Conservation (phyloP, 2,888 invertebrate genomes). For the Mayetiola destructor region DNA sequence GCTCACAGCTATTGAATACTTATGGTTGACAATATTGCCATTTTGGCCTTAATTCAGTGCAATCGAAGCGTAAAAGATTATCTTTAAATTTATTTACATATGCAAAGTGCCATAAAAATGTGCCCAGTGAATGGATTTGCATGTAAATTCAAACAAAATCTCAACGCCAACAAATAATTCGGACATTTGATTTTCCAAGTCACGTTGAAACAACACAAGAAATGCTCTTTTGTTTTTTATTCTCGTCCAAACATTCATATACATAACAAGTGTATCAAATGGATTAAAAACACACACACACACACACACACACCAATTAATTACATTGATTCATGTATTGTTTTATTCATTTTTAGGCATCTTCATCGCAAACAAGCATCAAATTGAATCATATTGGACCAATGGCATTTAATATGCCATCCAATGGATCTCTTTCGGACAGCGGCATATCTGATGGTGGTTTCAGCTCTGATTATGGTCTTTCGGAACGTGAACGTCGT, state of each 20-base stretch:
- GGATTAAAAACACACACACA: not conserved
- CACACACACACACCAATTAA: not conserved
- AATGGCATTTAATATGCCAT: slow-evolving; percentile 22
- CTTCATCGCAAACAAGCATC: not conserved
- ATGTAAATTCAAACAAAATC: not conserved
- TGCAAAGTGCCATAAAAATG: not conserved
- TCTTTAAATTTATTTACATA: not conserved
- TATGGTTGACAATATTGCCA: not conserved
- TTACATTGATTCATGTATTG: not conserved
- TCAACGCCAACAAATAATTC: not conserved
- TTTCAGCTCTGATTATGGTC: slow-evolving; percentile 54
- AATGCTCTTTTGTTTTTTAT: no score
- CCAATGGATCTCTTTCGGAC: slow-evolving; percentile 50
- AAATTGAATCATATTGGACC: slow-evolving; percentile 1
- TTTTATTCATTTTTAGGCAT: not conserved
- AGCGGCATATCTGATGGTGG: slow-evolving; percentile 63
- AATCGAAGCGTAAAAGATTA: slow-evolving; percentile 6
- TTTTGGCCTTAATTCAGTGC: not conserved
- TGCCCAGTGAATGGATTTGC: not conserved
- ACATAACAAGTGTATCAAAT: not conserved
- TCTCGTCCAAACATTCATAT: no score
- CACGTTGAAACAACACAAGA: not conserved
- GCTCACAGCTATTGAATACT: slow-evolving; percentile 1
- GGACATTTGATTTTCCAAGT: not conserved
- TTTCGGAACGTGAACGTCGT: slow-evolving; percentile 48